Conservation (phyloP, 1,140 invertebrate species). For the Scaptomyza graminum region DNA sequence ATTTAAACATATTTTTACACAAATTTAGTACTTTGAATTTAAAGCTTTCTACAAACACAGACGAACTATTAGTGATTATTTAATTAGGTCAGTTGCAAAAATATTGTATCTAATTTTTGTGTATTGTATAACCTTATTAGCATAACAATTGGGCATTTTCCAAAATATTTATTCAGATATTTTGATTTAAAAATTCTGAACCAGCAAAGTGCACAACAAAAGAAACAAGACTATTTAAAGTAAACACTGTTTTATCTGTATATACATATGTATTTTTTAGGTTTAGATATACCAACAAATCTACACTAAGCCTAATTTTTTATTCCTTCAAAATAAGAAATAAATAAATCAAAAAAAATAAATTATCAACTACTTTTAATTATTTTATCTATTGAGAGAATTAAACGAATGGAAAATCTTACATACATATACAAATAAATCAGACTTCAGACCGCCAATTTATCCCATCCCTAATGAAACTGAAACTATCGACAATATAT, state of each 20-base stretch:
- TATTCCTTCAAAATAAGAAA: conserved; percentile 35
- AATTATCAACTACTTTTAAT: background rate
- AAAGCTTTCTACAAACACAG: conserved; percentile 13
- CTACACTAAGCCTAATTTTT: conserved; percentile 45
- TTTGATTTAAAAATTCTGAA: conserved; percentile 40
- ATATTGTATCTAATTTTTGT: conserved; percentile 14
- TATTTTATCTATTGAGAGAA: background rate
- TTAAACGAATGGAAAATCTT: too few species aligned
- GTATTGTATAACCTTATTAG: conserved; percentile 13
- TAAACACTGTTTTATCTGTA: conserved; percentile 53
- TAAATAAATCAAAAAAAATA: conserved; percentile 32
- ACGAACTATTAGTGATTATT: conserved; percentile 5
- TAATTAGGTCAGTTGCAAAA: conserved; percentile 22
- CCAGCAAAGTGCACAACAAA: conserved; percentile 47
- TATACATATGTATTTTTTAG: conserved; percentile 52
- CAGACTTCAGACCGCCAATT: too few species aligned
- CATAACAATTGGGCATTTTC: conserved; percentile 17
- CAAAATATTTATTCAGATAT: conserved; percentile 38
- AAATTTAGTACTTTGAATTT: conserved; percentile 5
- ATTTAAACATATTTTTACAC: conserved; percentile 9
- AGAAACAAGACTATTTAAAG: conserved; percentile 46
- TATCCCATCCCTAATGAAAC: too few species aligned
- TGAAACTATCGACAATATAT: background rate
- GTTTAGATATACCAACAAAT: conserved; percentile 49
- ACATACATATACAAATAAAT: too few species aligned